Evolutionary conservation across 2,888 invertebrate genomes (phyloP), one percentile per base, ranked within the genome.

Genomic region (Cosmopolites sordidus): DNA sequence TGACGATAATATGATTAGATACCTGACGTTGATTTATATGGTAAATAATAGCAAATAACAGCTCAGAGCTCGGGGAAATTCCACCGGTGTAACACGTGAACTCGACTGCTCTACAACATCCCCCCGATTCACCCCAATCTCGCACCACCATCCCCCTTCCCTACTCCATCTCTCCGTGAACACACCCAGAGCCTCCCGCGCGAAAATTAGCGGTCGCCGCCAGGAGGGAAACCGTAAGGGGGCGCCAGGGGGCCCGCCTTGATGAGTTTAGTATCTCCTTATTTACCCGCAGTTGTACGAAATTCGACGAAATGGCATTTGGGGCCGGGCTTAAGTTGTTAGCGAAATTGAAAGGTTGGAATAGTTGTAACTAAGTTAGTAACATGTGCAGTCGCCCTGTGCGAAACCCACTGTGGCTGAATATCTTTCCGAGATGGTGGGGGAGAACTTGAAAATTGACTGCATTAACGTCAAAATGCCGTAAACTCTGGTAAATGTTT

Each of bases 21-120:
- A 62, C 62, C 64, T 64, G 64, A 64, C 64, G 60, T 64, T 64
- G 64, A 64, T 64, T 64, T 64, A 64, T 64, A 64, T 60, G 62
- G 64, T 64, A 62, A 64, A 64, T 64, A 64, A 64, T 64, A 60
- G 63, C 58, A 60, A 62, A 62, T 61, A 64, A 60, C 62, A 52
- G 56, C 48, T 33, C 48, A 33, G 50, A 39, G 48, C 43, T 38
- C 46, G 33, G 56, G 52, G 51, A 56, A 52, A 56, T 56, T 48
- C 45, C 51, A 17, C 27, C 55, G 41, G 51, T 51, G 56, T 45
- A 44, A 46, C 56, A 52, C 52, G 56, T 56, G 56, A 56, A 43
- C 37, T 22, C 16, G 11, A 16, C 40, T 14, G 9, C 17, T 33
- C 12, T 33, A 3, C 22, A 22, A 22, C 37, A n/a, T 12, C 17